phyloP scores from a whole-genome alignment of 1,140 invertebrate species.

The Oncopodura yosiiana region DNA sequence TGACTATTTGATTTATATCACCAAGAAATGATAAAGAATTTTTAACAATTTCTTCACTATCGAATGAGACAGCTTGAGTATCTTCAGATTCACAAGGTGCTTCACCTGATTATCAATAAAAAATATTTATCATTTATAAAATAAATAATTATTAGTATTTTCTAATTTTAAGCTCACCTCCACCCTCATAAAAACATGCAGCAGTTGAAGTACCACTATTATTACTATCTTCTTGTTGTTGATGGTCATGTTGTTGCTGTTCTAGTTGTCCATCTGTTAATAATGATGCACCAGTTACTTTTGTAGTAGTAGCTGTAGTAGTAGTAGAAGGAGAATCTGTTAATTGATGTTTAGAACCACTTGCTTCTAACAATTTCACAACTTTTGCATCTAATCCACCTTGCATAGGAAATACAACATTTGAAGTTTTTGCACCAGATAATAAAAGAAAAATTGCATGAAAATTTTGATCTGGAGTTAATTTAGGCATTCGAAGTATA shows the following conservation, averaged over 20 bases:
- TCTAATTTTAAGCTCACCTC: background rate
- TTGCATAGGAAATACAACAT: conserved; percentile 14
- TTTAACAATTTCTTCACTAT: conserved; percentile 29
- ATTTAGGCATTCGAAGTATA: conserved; percentile 42
- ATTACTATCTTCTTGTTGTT: background rate
- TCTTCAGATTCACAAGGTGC: conserved; percentile 32
- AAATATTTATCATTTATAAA: too few species aligned
- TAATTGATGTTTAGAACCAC: conserved; percentile 40
- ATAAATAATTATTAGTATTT: too few species aligned
- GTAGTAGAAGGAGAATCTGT: conserved; percentile 16
- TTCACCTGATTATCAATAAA: too few species aligned
- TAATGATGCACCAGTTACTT: too few species aligned
- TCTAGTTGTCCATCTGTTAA: background rate
- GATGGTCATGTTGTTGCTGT: background rate
- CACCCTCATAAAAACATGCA: conserved; percentile 17
- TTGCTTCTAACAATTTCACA: conserved; percentile 44
- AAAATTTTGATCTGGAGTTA: conserved; percentile 42
- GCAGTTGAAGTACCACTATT: background rate
- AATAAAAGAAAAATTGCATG: conserved; percentile 41
- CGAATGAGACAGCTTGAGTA: conserved; percentile 31
- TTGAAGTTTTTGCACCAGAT: conserved; percentile 26
- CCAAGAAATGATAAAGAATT: conserved; percentile 23
- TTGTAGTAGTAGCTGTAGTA: conserved; percentile 11
- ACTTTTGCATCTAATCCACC: conserved; percentile 23
- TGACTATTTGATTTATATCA: conserved; percentile 34